Percentiles rank a stretch among this genome's conserved stretches.
phyloP scores from a whole-genome alignment of 2,797 vertebrate genomes.

The Poecilia picta region DNA sequence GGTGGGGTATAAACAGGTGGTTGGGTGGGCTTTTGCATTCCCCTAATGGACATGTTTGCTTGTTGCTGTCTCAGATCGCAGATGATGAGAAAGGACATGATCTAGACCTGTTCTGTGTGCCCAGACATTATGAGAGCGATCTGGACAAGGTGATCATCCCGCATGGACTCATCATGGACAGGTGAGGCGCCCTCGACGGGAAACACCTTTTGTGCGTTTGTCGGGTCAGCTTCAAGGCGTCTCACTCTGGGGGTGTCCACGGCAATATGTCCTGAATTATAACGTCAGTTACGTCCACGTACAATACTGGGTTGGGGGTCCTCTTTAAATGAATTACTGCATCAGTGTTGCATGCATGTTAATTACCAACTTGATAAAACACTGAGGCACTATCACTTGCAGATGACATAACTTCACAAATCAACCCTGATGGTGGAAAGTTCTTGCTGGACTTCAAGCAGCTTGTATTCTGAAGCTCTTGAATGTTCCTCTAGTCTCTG shows the following conservation, averaged over 20 bases:
- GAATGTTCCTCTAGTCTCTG: background rate
- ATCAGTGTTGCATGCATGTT: background rate
- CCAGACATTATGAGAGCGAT: conserved; percentile 85
- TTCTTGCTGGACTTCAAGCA: background rate
- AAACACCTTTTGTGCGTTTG: background rate
- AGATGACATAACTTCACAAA: background rate
- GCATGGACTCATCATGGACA: conserved; percentile 87
- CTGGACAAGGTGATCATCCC: conserved; percentile 86
- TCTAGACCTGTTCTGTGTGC: conserved; percentile 84
- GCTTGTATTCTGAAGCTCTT: background rate
- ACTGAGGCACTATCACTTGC: background rate
- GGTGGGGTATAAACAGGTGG: conserved; percentile 61
- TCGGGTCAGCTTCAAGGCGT: background rate
- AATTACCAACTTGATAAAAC: background rate
- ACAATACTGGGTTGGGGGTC: background rate
- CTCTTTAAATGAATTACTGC: background rate
- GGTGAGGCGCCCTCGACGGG: conserved; percentile 63
- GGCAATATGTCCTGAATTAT: background rate
- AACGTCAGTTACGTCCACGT: too few relatives aligned
- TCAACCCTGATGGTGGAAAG: background rate
- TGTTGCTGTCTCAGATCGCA: conserved; percentile 71
- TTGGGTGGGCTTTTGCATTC: conserved; percentile 10
- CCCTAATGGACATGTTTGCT: background rate
- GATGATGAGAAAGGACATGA: conserved; percentile 81
- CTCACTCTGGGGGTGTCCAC: background rate